Evolutionary conservation across 1,140 invertebrate species (phyloP).

Genomic region (Trachymyrmex cornetzi): DNA sequence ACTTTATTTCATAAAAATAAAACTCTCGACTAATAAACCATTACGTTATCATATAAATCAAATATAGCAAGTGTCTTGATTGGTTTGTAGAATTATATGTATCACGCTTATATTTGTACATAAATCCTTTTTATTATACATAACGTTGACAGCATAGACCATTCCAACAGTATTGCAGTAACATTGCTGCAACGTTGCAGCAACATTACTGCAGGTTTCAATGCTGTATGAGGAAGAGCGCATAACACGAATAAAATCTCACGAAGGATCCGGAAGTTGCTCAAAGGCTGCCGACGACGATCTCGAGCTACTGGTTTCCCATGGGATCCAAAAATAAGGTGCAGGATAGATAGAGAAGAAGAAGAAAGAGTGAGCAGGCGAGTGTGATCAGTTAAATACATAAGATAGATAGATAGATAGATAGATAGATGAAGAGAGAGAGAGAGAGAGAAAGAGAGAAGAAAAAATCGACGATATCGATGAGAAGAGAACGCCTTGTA

Average conservation of each 20-base stretch:
- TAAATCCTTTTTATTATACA: not conserved
- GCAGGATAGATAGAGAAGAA: not conserved
- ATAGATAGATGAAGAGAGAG: not conserved
- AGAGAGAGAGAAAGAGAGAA: conserved; percentile 5
- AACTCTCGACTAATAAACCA: not conserved
- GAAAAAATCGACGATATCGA: conserved; percentile 52
- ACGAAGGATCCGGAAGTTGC: conserved; percentile 30
- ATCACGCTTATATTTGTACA: not conserved
- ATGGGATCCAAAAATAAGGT: conserved; percentile 14
- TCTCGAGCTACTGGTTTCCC: conserved; percentile 40
- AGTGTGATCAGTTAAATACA: conserved; percentile 28
- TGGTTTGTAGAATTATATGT: not conserved
- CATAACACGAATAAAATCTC: not conserved
- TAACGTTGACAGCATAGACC: not conserved
- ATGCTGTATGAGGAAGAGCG: too few species aligned
- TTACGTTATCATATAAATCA: not conserved
- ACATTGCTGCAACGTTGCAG: too few species aligned
- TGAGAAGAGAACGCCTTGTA: conserved; percentile 72
- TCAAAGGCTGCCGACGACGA: conserved; percentile 21
- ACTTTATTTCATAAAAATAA: not conserved
- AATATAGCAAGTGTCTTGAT: not conserved
- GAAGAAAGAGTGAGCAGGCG: not conserved
- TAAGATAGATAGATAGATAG: not conserved
- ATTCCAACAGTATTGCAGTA: too few species aligned
- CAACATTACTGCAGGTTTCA: too few species aligned